These are phyloP conservation scores for Melieria crassipennis DNA, from an alignment of 2,888 invertebrate genomes.

Conservation along the genomic window DNA sequence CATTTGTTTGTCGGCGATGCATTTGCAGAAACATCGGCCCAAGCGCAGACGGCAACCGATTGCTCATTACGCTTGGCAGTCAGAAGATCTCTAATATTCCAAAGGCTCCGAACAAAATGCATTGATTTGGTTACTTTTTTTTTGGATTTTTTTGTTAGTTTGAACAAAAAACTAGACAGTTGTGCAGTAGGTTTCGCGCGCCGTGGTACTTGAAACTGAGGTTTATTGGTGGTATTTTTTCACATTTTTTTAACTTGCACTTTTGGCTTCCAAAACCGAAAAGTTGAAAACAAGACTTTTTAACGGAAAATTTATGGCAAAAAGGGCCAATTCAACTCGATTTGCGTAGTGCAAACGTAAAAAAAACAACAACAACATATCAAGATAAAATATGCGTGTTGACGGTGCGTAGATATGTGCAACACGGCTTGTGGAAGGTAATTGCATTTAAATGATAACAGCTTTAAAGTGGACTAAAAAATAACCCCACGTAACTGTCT, in stretches of 20 bases:
- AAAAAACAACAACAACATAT: not conserved
- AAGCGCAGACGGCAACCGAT: conserved; percentile 37
- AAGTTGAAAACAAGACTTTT: conserved; percentile 52
- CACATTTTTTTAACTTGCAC: conserved; percentile 23
- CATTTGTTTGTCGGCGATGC: conserved; percentile 41
- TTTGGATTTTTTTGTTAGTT: conserved; percentile 19
- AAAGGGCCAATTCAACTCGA: conserved; percentile 30
- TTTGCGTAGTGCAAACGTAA: conserved; percentile 42
- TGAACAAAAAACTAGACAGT: conserved; percentile 25
- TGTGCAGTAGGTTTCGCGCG: conserved; percentile 32
- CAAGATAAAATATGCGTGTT: conserved; percentile 30
- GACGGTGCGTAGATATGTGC: not conserved
- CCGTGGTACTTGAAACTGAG: conserved; percentile 27
- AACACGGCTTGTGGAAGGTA: no score
- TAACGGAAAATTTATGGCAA: conserved; percentile 55
- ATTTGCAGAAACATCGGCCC: conserved; percentile 18
- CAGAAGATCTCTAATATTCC: conserved; percentile 43
- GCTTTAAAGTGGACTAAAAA: no score
- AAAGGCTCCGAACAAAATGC: conserved; percentile 46
- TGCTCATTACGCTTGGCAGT: conserved; percentile 43
- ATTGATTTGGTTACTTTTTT: conserved; percentile 43
- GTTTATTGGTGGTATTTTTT: not conserved
- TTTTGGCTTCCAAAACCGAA: conserved; percentile 56
- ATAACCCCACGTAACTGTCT: no score
- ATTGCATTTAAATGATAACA: no score